Evolutionary conservation across 2,113 vertebrate species (phyloP).

Genomic region (Trochalopteron elliotii): DNA sequence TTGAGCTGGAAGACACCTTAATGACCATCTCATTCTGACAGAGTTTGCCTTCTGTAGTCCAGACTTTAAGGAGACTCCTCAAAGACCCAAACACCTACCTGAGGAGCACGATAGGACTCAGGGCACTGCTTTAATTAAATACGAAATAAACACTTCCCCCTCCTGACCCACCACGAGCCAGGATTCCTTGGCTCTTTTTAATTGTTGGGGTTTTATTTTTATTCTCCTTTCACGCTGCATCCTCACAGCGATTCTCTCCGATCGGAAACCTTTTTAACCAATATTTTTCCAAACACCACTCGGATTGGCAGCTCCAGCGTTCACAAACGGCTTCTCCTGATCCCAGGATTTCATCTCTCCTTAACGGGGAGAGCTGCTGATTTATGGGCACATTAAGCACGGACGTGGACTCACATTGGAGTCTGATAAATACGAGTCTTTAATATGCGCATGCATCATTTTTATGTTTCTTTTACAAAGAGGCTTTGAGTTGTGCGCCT

Average conservation of each 20-base stretch:
- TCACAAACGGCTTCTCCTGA: not conserved
- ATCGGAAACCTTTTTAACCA: not conserved
- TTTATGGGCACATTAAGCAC: constrained; percentile 44
- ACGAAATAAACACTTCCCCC: not conserved
- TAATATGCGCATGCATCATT: constrained; percentile 69
- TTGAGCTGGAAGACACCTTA: not conserved
- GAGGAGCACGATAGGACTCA: rapidly evolving
- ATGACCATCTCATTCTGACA: not conserved
- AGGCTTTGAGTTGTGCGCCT: constrained; percentile 48
- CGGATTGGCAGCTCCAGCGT: not conserved
- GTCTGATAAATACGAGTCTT: constrained; percentile 51
- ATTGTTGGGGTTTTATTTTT: not conserved
- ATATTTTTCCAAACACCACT: not conserved
- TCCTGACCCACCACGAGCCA: not conserved
- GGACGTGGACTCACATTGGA: constrained; percentile 49
- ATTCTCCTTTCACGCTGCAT: not conserved
- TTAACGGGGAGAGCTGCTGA: not conserved
- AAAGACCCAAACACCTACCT: not conserved
- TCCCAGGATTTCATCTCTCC: not conserved
- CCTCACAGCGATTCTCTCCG: not conserved
- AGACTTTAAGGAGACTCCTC: not conserved
- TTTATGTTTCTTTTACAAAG: constrained; percentile 66
- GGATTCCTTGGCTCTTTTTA: not conserved
- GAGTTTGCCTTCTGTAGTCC: not conserved
- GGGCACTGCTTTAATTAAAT: not conserved